Base-by-base conservation (phyloP, 2,797 vertebrate genomes). In the Leuciscus waleckii region DNA sequence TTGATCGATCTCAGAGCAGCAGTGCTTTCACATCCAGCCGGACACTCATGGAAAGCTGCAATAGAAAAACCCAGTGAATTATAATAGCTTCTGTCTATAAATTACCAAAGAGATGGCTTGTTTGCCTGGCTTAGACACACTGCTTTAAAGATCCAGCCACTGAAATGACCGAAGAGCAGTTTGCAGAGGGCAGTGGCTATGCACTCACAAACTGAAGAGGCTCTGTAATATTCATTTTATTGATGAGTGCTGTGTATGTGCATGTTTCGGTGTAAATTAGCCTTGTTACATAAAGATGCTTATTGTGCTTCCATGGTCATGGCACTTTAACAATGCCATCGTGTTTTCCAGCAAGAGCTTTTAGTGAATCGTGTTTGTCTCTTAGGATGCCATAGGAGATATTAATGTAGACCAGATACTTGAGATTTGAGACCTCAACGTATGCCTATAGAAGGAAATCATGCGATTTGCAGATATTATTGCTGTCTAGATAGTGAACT, bases 261-360 rank as follows among this genome's bases (percentile, higher is more conserved):
- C 74, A 68, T 84, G 74, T 56, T 78, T 43, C 7, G 17, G 11
- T 70, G 65, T 78, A 84, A 84, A 78, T 58, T 41, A 78, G 51
- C 49, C 63, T 78, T 10, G 75, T 84, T 84, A 84, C 75, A 46
- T 84, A 84, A 78, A 78, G 19, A 84, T 43, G 65, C 65, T 84
- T 29, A 43, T 78, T 78, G 82, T 83, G 46, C 46, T 78, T 26
- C 26, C 37, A 83, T 77, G 82, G 73, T 77, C 61, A 84, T 69
- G 61, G 46, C 81, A 46, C 54, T 84, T 58, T 49, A 69, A 56
- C 70, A 84, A 32, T 56, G 37, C n/a, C 37, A 41, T 56, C 11
- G 4, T 56, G 82, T 68, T 78, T 56, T 69, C 63, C 73, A 84
- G 63, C 46, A 43, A 67, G 49, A 32, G 65, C 74, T 78, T 84